Evolutionary conservation across 1,140 invertebrate species (phyloP).

Genomic region (Spodoptera frugiperda): DNA sequence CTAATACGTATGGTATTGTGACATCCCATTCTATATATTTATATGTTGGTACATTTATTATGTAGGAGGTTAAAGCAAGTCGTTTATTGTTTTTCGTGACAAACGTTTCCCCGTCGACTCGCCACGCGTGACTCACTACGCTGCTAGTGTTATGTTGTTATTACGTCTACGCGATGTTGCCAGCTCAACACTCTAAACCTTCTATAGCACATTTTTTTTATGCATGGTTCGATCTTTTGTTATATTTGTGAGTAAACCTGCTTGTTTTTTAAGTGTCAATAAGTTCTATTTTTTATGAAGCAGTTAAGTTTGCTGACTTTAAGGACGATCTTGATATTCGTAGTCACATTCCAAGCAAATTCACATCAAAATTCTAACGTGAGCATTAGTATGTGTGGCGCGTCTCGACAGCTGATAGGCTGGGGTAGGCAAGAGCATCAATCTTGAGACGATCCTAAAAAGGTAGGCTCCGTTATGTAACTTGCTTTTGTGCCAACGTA

Average conservation of each 20-base stretch:
- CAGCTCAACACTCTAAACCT: slow-evolving; percentile 47
- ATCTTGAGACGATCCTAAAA: slow-evolving; percentile 59
- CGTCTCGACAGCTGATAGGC: slow-evolving; percentile 54
- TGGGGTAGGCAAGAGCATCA: slow-evolving; percentile 53
- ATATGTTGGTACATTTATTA: neutral
- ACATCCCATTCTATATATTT: neutral
- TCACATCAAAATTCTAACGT: slow-evolving; percentile 31
- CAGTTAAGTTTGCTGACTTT: neutral
- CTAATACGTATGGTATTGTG: neutral
- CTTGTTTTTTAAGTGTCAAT: neutral
- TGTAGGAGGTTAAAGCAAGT: slow-evolving; percentile 39
- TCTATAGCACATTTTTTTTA: neutral
- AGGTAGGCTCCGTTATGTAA: slow-evolving; percentile 68
- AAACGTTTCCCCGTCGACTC: slow-evolving; percentile 72
- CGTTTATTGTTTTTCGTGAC: slow-evolving; percentile 73
- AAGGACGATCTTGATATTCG: neutral
- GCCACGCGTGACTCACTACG: slow-evolving; percentile 77
- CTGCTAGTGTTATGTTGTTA: slow-evolving; percentile 67
- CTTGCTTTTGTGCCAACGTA: slow-evolving; percentile 60
- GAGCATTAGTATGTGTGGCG: slow-evolving; percentile 54
- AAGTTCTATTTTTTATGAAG: too few species aligned
- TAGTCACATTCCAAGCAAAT: slow-evolving; percentile 29
- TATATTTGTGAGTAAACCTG: neutral
- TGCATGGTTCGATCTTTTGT: slow-evolving; percentile 4
- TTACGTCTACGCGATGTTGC: slow-evolving; percentile 62